Conservation (phyloP, 2,888 invertebrate species). For the Trissonchulus latispiculum region DNA sequence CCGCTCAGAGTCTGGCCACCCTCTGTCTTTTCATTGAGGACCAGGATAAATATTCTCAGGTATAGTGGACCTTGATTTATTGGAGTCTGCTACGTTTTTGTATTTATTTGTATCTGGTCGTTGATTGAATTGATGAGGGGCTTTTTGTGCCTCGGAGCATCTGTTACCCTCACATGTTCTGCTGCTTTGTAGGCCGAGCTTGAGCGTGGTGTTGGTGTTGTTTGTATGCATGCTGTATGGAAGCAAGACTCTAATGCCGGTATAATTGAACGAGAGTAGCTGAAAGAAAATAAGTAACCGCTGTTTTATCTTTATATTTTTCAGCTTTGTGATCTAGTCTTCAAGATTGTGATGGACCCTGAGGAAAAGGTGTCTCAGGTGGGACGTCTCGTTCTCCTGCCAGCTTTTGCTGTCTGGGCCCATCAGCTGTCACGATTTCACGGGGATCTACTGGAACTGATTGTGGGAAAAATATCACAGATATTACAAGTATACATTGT, state of each 20-base stretch:
- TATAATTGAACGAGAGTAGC: too few species aligned
- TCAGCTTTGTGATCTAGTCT: slow-evolving; percentile 41
- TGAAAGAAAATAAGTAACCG: neutral
- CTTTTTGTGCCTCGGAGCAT: neutral
- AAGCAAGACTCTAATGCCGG: too few species aligned
- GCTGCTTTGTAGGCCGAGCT: too few species aligned
- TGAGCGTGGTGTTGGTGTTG: too few species aligned
- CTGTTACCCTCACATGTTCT: neutral
- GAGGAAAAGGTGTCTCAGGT: slow-evolving; percentile 40
- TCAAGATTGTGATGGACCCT: slow-evolving; percentile 38
- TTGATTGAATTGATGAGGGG: slow-evolving; percentile 12
- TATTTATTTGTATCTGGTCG: too few species aligned
- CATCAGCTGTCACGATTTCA: slow-evolving; percentile 42
- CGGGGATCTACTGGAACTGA: slow-evolving; percentile 39
- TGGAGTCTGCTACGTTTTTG: too few species aligned
- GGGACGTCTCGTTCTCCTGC: slow-evolving; percentile 42
- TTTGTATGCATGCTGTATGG: too few species aligned
- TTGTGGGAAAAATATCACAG: slow-evolving; percentile 26
- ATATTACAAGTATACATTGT: slow-evolving; percentile 5
- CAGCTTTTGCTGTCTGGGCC: slow-evolving; percentile 45
- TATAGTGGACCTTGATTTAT: slow-evolving; percentile 28
- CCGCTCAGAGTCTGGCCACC: slow-evolving; percentile 55
- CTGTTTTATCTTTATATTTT: slow-evolving; percentile 12
- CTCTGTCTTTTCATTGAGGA: slow-evolving; percentile 58
- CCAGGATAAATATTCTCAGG: slow-evolving; percentile 55